Conservation (phyloP, 2,888 invertebrate genomes). For the Drosophila hamatofila region DNA sequence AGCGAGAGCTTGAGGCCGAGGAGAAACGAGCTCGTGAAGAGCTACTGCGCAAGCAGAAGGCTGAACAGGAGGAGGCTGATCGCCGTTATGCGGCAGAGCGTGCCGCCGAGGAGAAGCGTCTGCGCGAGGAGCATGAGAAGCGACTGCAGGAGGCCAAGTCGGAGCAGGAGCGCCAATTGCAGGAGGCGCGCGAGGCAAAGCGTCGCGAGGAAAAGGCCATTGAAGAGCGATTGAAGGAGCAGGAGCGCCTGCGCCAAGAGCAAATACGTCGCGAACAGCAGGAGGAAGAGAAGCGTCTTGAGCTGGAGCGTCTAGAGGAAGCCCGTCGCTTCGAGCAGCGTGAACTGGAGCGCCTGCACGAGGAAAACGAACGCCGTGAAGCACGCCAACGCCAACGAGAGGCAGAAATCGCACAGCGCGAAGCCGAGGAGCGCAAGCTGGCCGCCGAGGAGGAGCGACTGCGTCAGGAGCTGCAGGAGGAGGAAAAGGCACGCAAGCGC, state of each 20-base stretch:
- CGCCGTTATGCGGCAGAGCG: conserved; percentile 68
- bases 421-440: conserved; percentile 71
- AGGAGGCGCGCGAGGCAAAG: conserved; percentile 78
- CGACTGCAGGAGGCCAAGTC: conserved; percentile 67
- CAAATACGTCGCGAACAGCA: conserved; percentile 76
- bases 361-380: conserved; percentile 77
- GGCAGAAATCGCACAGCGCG: conserved; percentile 76
- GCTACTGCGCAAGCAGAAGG: conserved; percentile 58
- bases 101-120: conserved; percentile 71
- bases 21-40: conserved; percentile 61
- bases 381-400: conserved; percentile 78
- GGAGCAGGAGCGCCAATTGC: conserved; percentile 75
- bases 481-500: conserved; percentile 68
- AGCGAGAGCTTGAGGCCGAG: conserved; percentile 69
- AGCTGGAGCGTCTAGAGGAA: conserved; percentile 72
- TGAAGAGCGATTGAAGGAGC: conserved; percentile 68
- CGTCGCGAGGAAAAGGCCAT: conserved; percentile 73
- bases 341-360: conserved; percentile 77
- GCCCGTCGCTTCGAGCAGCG: conserved; percentile 73
- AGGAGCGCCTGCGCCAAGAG: conserved; percentile 75
- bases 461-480: conserved; percentile 70
- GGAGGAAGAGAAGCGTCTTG: conserved; percentile 80
- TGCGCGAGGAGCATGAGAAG: conserved; percentile 75
- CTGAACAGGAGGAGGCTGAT: conserved; percentile 71
- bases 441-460: conserved; percentile 80